Evolutionary conservation across 2,888 invertebrate species (phyloP).

Genomic region (Cantharis lateralis): DNA sequence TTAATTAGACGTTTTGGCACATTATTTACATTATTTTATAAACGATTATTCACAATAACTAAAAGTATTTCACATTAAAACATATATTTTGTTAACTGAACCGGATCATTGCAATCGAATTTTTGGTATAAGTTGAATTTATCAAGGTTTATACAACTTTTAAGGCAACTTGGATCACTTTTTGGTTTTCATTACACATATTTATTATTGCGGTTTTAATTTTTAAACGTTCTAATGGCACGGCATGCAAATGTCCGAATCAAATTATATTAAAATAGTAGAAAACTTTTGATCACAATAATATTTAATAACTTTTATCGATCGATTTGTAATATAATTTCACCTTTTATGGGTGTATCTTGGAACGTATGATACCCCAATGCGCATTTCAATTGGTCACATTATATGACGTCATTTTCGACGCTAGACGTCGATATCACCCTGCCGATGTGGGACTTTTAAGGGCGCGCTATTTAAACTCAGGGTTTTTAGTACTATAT

Average conservation of each 20-base stretch:
- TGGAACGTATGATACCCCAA: constrained; percentile 1
- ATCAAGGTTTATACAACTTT: background rate
- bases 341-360: background rate
- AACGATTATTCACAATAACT: background rate
- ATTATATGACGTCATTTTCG: constrained; percentile 15
- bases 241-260: background rate
- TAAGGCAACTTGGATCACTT: background rate
- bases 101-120: background rate
- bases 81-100: background rate
- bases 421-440: constrained; percentile 22
- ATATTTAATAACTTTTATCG: background rate
- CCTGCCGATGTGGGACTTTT: background rate
- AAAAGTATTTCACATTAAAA: background rate
- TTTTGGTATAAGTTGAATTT: background rate
- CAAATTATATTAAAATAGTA: background rate
- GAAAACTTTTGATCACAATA: background rate
- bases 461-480: background rate
- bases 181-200: background rate
- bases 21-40: background rate
- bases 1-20: background rate
- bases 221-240: background rate
- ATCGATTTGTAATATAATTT: background rate
- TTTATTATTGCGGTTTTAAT: background rate
- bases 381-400: constrained; percentile 4
- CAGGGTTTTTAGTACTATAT: background rate